Percentiles rank a stretch among this genome's conserved stretches.
Conservation (phyloP, 2,888 invertebrate genomes). For the Anthrax anthrax region DNA sequence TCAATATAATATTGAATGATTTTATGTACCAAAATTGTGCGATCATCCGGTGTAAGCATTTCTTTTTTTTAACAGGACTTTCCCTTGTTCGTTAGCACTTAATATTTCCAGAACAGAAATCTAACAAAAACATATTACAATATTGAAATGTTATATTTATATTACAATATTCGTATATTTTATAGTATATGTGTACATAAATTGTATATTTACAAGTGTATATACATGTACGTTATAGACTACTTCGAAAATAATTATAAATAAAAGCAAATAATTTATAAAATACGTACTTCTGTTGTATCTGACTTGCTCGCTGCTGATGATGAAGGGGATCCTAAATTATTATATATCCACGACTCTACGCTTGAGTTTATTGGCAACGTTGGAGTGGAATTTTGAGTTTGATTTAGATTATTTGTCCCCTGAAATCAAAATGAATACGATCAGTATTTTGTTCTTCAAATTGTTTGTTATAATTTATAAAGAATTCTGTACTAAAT, state of each 20-base stretch:
- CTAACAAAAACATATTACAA: conserved; percentile 1
- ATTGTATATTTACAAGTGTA: no score
- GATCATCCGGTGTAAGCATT: conserved; percentile 3
- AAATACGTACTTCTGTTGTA: background rate
- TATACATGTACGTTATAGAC: no score
- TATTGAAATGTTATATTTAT: background rate
- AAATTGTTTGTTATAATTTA: no score
- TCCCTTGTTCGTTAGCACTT: conserved; percentile 4
- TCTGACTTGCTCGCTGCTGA: background rate
- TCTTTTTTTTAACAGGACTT: background rate
- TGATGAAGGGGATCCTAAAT: background rate
- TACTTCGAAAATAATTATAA: background rate
- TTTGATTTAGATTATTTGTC: background rate
- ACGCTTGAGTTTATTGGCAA: background rate
- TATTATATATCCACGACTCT: background rate
- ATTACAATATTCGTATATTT: background rate
- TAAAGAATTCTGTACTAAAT: background rate
- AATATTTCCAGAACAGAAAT: conserved; percentile 4
- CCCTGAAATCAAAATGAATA: background rate
- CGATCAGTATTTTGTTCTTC: background rate
- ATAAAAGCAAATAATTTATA: background rate
- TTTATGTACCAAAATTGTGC: conserved; percentile 7
- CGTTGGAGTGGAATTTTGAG: background rate
- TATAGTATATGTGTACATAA: no score
- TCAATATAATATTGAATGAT: conserved; percentile 8